phyloP scores from a whole-genome alignment of 2,113 vertebrate genomes.

The Pollimyrus isidori region DNA sequence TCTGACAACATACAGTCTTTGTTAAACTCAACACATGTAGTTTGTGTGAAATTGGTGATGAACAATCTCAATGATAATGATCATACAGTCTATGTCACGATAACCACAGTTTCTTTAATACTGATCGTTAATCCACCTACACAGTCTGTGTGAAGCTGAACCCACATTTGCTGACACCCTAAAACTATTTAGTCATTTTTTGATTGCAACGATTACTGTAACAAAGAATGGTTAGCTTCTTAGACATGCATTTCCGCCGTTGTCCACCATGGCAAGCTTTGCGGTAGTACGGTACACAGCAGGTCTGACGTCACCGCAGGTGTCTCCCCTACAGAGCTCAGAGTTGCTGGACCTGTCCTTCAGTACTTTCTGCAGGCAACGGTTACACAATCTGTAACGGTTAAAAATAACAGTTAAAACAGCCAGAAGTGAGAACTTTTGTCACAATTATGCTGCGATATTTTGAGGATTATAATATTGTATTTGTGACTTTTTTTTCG shows the following conservation, averaged over 20 bases:
- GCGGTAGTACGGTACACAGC: conserved; percentile 35
- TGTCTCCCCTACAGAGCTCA: conserved; percentile 65
- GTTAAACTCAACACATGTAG: not conserved
- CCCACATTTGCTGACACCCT: not conserved
- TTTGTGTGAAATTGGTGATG: not conserved
- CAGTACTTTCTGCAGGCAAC: conserved; percentile 18
- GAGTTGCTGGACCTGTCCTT: conserved; percentile 26
- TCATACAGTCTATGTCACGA: not conserved
- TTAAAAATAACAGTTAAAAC: not conserved
- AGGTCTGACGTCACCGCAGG: conserved; percentile 58
- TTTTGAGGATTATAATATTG: not conserved
- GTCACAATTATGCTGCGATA: not conserved
- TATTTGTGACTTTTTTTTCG: not conserved
- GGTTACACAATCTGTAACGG: conserved; percentile 29
- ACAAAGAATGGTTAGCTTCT: not conserved
- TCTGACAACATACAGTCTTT: not conserved
- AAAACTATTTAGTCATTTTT: not conserved
- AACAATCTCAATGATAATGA: not conserved
- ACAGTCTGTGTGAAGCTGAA: not conserved
- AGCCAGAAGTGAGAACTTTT: not conserved
- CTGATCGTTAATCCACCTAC: not conserved
- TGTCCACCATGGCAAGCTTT: not conserved
- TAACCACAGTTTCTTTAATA: not conserved
- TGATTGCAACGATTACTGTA: not conserved
- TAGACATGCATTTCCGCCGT: not conserved